Percentiles rank a stretch among this genome's conserved stretches.
Conservation (phyloP, 2,888 invertebrate species). For the Plusia festucae region DNA sequence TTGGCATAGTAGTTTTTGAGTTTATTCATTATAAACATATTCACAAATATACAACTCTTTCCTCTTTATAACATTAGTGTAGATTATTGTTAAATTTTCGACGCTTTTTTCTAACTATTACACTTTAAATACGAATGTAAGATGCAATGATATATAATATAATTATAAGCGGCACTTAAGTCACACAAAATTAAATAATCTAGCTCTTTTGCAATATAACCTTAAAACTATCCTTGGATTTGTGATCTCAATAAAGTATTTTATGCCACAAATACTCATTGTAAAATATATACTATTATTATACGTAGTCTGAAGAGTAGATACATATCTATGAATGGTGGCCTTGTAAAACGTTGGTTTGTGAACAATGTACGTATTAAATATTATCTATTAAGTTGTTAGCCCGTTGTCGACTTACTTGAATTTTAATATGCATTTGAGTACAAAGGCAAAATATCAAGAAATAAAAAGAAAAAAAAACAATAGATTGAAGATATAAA, state of each 20-base stretch:
- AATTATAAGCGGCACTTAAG: not conserved
- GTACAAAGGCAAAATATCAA: conserved; percentile 7
- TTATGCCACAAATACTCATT: conserved; percentile 49
- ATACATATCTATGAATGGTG: conserved; percentile 64
- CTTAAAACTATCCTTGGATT: conserved; percentile 53
- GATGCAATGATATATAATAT: no score
- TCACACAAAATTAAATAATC: not conserved
- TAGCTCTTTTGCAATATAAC: conserved; percentile 48
- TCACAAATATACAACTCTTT: no score
- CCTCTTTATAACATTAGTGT: no score
- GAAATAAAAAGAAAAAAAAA: not conserved
- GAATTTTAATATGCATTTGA: conserved; percentile 23
- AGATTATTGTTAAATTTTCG: no score
- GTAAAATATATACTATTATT: conserved; percentile 58
- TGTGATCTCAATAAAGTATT: conserved; percentile 55
- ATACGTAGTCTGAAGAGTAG: conserved; percentile 50
- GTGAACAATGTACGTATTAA: conserved; percentile 60
- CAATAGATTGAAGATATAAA: not conserved
- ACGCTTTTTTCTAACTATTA: no score
- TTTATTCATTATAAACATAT: no score
- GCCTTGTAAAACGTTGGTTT: conserved; percentile 59
- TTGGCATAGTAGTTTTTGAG: no score
- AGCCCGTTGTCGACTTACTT: conserved; percentile 45
- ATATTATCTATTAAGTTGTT: conserved; percentile 54
- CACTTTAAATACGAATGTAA: no score